Base-by-base conservation (phyloP, 2,888 invertebrate species). In the Luffia ferchaultella region DNA sequence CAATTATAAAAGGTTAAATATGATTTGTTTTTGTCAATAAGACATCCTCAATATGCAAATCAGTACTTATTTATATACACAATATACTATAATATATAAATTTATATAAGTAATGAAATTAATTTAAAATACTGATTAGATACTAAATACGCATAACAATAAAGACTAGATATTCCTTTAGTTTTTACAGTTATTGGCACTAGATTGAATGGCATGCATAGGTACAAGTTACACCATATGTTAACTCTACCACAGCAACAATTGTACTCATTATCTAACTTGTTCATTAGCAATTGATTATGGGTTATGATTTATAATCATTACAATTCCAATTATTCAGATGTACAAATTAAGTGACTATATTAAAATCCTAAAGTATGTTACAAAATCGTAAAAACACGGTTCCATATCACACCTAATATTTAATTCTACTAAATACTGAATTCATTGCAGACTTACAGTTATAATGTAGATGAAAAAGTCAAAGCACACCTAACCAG, bases 101-200 rank as follows among this genome's bases (percentile, higher is more conserved):
- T 16, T 42, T 47, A 16, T 47, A 47, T 51, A 51, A 47, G 66
- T 69, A 66, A 67, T 64, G 70, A 73, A 64, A 58, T 67, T 40
- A 47, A 47, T 16, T 9, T 20, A 67, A 72, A 77, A 76, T 70
- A 68, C 76, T 73, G 74, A 80, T 82, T 80, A 77, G 71, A 75
- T 71, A 75, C 82, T 82, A 82, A 80, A 80, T 76, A 78, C 73
- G 76, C 73, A 69, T 83, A 84, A 83, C 83, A 84, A 82, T 85
- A 82, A 76, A 83, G 85, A 85, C 85, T 85, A 85, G 85, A 85
- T 82, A 83, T 77, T 82, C 78, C 77, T 78, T 74, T 73, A 71
- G 64, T 69, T 72, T 60, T 70, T 76, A 83, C 85, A 85, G 85
- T 83, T 84, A 85, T 83, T 85, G 85, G 84, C 85, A 85, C 85